Evolutionary conservation across 2,888 invertebrate species (phyloP).

Genomic region (Cosmia trapezina): DNA sequence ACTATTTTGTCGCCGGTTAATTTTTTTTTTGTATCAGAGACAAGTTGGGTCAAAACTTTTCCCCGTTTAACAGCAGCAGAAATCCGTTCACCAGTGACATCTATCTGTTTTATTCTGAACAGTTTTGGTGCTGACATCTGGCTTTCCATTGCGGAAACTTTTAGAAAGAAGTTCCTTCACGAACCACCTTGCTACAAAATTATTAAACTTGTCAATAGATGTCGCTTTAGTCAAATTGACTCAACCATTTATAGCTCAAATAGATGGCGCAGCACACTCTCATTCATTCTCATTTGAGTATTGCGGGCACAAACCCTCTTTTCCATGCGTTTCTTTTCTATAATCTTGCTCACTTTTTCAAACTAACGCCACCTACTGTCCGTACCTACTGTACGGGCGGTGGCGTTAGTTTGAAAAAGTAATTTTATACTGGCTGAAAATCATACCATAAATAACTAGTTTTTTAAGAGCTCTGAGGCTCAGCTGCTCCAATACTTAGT

Average conservation of each 20-base stretch:
- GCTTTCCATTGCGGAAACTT: neutral
- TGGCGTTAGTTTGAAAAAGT: too few species aligned
- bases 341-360: too few species aligned
- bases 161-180: neutral
- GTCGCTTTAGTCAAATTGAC: neutral
- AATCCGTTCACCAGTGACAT: slow-evolving; percentile 23
- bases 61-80: neutral
- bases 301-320: neutral
- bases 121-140: slow-evolving; percentile 44
- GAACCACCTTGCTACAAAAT: neutral
- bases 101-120: slow-evolving; percentile 3
- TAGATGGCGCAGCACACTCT: slow-evolving; percentile 31
- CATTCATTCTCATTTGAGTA: neutral
- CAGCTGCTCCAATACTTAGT: too few species aligned
- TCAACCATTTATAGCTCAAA: neutral
- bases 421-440: too few species aligned
- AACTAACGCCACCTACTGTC: too few species aligned
- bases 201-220: slow-evolving; percentile 7
- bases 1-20: neutral
- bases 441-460: too few species aligned
- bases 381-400: too few species aligned
- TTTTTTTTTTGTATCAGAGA: too few species aligned
- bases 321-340: too few species aligned
- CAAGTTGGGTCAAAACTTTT: too few species aligned
- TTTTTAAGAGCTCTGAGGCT: too few species aligned